These are phyloP conservation scores for Helostoma temminkii DNA, from an alignment of 2,797 vertebrate genomes.

Conservation along the genomic window DNA sequence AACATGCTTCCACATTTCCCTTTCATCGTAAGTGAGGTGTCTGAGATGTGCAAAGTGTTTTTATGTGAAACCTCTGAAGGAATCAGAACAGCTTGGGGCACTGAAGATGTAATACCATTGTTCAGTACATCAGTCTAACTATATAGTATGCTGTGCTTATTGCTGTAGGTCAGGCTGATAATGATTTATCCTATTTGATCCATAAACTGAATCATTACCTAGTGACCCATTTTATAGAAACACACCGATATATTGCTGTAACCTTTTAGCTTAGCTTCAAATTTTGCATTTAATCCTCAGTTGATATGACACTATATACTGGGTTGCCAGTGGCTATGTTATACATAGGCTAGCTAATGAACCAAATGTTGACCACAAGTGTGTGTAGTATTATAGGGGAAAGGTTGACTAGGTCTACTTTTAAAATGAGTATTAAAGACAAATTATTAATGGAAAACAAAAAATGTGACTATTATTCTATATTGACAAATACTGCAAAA, in stretches of 20 bases:
- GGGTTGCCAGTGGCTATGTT: not conserved
- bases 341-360: not conserved
- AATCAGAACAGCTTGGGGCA: conserved; percentile 47
- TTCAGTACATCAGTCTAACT: conserved; percentile 37
- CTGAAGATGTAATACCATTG: conserved; percentile 61
- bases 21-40: conserved; percentile 57
- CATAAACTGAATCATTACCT: conserved; percentile 32
- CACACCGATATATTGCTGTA: conserved; percentile 27
- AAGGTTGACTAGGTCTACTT: not conserved
- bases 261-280: conserved; percentile 24
- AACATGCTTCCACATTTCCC: conserved; percentile 39
- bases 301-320: not conserved
- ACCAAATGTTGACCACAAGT: not conserved
- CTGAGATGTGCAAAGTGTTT: conserved; percentile 44
- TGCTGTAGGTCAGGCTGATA: conserved; percentile 44
- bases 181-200: conserved; percentile 44
- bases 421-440: not conserved
- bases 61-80: conserved; percentile 29
- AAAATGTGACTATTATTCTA: not conserved
- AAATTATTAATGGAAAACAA: too few relatives aligned
- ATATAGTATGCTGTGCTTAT: conserved; percentile 3
- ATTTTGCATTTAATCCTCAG: not conserved
- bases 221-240: conserved; percentile 7
- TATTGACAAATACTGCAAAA: conserved; percentile 61
- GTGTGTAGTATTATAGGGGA: not conserved